A percentile compares a stretch with the other conserved stretches of the same genome.
Evolutionary conservation across 1,140 invertebrate genomes (phyloP).

Genomic region (Conus ventricosus): DNA sequence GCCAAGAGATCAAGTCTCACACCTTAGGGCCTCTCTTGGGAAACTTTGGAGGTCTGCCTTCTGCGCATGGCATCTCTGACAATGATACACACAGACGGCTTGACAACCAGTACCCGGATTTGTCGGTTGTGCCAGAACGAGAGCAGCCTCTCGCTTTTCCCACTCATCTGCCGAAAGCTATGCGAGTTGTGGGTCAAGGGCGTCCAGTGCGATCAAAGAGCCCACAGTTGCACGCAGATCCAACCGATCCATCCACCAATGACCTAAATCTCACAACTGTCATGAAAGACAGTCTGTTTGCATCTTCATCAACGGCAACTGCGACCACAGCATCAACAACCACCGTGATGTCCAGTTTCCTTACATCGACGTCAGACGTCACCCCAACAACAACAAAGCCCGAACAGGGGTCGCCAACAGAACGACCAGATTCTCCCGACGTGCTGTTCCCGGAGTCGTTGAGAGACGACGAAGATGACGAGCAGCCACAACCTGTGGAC

Average conservation of each 20-base stretch:
- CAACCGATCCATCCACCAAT: background rate
- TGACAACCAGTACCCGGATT: slow-evolving; percentile 18
- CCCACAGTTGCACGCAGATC: background rate
- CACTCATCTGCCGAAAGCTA: background rate
- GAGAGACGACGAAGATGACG: slow-evolving; percentile 12
- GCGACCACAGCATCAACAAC: background rate
- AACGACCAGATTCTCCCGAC: slow-evolving; percentile 2
- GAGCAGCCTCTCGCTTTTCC: background rate
- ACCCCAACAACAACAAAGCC: background rate
- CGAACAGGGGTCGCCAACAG: background rate
- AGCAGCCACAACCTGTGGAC: background rate
- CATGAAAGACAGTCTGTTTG: background rate
- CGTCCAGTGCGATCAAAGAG: background rate
- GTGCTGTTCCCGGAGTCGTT: slow-evolving; percentile 36
- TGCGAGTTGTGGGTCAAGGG: slow-evolving; percentile 20
- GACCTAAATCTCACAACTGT: background rate
- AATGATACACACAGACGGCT: background rate
- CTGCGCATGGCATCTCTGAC: background rate
- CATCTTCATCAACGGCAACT: background rate
- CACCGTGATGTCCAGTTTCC: background rate
- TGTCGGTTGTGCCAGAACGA: slow-evolving; percentile 20
- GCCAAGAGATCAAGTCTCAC: background rate
- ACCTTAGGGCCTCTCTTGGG: background rate
- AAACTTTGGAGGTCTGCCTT: slow-evolving; percentile 4
- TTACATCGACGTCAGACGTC: background rate